Conservation (phyloP, 2,113 vertebrate genomes). For the Chelonoidis abingdonii region DNA sequence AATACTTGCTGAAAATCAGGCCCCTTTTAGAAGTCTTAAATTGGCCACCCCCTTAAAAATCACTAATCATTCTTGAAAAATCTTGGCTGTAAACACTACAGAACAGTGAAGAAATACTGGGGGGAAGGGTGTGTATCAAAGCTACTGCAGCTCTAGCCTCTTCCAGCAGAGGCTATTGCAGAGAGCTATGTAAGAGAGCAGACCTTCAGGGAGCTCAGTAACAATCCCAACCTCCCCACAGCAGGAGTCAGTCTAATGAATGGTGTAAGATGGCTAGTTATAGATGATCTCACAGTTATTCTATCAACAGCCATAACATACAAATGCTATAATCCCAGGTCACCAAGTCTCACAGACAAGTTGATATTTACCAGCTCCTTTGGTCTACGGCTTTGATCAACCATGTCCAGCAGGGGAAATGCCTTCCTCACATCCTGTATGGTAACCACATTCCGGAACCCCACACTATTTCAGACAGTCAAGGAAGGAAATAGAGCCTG, state of each 20-base stretch:
- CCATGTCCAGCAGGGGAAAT: slow-evolving; percentile 92
- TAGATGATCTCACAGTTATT: not conserved
- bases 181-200: not conserved
- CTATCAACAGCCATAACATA: accelerated
- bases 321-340: not conserved
- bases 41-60: not conserved
- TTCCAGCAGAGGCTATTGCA: not conserved
- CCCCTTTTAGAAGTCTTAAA: not conserved
- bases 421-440: slow-evolving; percentile 89
- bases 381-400: slow-evolving; percentile 91
- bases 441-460: slow-evolving; percentile 90
- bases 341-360: not conserved
- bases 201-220: not conserved
- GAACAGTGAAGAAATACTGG: not conserved
- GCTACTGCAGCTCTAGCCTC: not conserved
- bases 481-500: slow-evolving; percentile 59
- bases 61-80: not conserved
- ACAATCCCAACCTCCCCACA: not conserved
- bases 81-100: not conserved
- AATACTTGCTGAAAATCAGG: not conserved
- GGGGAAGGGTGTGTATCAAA: not conserved
- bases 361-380: slow-evolving; percentile 83
- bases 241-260: not conserved
- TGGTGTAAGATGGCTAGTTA: not conserved
- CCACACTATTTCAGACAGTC: slow-evolving; percentile 82